Evolutionary conservation across 2,888 invertebrate genomes (phyloP).

Genomic region (Thymelicus sylvestris): DNA sequence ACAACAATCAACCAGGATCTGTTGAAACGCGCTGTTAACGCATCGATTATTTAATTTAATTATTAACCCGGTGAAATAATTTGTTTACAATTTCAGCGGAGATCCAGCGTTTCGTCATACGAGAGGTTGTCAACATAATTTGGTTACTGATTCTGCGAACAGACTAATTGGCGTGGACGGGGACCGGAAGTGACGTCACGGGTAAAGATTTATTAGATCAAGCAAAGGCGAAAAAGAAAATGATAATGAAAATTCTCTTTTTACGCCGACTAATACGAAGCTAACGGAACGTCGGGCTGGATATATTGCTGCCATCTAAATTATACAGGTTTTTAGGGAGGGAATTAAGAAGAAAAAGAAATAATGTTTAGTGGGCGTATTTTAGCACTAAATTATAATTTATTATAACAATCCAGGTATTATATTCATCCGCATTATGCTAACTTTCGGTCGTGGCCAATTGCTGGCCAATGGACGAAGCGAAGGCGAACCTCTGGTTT

Average conservation of each 20-base stretch:
- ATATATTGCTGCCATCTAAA: slow-evolving; percentile 9
- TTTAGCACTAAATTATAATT: too few species aligned
- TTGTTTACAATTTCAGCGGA: background rate
- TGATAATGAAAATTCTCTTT: slow-evolving; percentile 15
- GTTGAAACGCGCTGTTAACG: background rate
- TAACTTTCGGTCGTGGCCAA: too few species aligned
- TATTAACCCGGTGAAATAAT: background rate
- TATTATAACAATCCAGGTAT: too few species aligned
- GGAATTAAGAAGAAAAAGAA: slow-evolving; percentile 1
- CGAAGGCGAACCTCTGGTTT: too few species aligned
- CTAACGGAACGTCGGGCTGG: background rate
- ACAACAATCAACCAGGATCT: background rate
- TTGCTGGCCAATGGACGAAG: too few species aligned
- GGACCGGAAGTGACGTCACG: slow-evolving; percentile 50
- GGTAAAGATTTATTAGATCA: slow-evolving; percentile 38
- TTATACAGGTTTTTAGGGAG: background rate
- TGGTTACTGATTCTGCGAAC: slow-evolving; percentile 61
- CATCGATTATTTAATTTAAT: slow-evolving; percentile 4
- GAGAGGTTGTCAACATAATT: slow-evolving; percentile 58
- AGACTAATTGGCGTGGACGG: slow-evolving; percentile 64
- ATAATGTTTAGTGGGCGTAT: background rate
- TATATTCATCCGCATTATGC: too few species aligned
- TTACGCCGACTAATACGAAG: slow-evolving; percentile 10
- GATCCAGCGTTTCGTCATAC: slow-evolving; percentile 18
- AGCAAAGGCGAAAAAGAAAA: slow-evolving; percentile 11